phyloP scores from a whole-genome alignment of 1,140 invertebrate genomes.

The Tetragnatha versicolor region DNA sequence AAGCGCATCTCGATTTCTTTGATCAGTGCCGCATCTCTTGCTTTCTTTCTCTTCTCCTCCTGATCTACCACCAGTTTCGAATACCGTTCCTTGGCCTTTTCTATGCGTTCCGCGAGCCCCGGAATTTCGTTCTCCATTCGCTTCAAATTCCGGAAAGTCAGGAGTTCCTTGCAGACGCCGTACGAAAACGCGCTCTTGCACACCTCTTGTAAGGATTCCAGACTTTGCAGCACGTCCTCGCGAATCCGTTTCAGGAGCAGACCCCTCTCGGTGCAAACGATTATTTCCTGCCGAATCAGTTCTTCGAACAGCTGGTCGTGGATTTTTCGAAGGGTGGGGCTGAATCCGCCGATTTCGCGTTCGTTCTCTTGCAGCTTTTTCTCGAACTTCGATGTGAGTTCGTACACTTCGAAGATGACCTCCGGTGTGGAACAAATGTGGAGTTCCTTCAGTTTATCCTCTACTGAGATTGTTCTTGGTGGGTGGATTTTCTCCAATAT shows the following conservation, averaged over 20 bases:
- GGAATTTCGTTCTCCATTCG: not conserved
- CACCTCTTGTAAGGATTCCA: not conserved
- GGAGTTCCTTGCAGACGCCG: constrained; percentile 1
- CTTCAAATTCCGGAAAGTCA: not conserved
- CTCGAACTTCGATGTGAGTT: not conserved
- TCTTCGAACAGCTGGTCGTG: constrained; percentile 18
- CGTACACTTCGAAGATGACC: constrained; percentile 8
- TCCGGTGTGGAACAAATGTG: not conserved
- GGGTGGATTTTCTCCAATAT: constrained; percentile 1
- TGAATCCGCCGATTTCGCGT: constrained; percentile 2
- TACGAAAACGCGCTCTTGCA: constrained; percentile 6
- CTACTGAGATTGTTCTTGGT: not conserved
- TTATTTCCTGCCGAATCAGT: constrained; percentile 30
- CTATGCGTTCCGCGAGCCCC: not conserved
- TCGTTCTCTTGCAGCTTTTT: not conserved
- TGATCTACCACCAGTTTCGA: too few relatives aligned
- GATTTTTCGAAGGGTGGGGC: not conserved
- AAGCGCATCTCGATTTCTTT: constrained; percentile 7
- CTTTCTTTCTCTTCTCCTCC: not conserved
- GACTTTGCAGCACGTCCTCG: not conserved
- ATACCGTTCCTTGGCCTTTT: not conserved
- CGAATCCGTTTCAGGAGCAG: not conserved
- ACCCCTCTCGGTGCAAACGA: constrained; percentile 11
- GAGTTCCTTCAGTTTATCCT: not conserved
- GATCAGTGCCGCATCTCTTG: not conserved